phyloP scores from a whole-genome alignment of 2,888 invertebrate genomes.

The Cryptus viduatorius region DNA sequence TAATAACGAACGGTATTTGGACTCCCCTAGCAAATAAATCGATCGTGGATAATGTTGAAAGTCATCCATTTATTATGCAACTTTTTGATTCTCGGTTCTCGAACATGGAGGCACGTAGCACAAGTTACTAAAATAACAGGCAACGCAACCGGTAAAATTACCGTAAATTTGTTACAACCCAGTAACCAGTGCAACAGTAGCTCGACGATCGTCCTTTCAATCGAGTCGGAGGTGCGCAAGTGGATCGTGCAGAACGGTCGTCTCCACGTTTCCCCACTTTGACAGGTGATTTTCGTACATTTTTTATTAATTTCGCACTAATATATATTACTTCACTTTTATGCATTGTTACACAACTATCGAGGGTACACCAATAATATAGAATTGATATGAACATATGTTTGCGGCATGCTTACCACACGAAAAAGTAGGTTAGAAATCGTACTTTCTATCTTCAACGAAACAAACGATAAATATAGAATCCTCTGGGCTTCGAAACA shows the following conservation, averaged over 20 bases:
- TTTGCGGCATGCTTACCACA: constrained; percentile 66
- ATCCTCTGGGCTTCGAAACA: neutral
- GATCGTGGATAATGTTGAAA: neutral
- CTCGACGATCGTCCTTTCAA: constrained; percentile 48
- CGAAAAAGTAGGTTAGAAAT: constrained; percentile 68
- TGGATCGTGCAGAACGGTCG: constrained; percentile 69
- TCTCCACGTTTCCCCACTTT: constrained; percentile 76
- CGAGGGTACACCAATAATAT: constrained; percentile 8
- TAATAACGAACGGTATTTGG: neutral
- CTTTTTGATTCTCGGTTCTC: too few species aligned
- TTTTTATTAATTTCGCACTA: constrained; percentile 35
- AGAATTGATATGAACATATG: constrained; percentile 67
- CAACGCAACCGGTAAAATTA: neutral
- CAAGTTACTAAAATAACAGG: neutral
- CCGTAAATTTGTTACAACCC: neutral
- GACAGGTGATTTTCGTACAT: constrained; percentile 74
- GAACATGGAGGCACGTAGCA: too few species aligned
- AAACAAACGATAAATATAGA: neutral
- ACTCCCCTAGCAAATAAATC: neutral
- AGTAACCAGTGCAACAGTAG: constrained; percentile 1
- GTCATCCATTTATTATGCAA: neutral
- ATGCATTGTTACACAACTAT: neutral
- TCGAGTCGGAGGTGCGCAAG: constrained; percentile 60
- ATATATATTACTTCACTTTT: constrained; percentile 3
- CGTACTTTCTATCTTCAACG: constrained; percentile 17